These are phyloP conservation scores for Thera obeliscata DNA, from an alignment of 2,888 invertebrate species.

Conservation along the genomic window DNA sequence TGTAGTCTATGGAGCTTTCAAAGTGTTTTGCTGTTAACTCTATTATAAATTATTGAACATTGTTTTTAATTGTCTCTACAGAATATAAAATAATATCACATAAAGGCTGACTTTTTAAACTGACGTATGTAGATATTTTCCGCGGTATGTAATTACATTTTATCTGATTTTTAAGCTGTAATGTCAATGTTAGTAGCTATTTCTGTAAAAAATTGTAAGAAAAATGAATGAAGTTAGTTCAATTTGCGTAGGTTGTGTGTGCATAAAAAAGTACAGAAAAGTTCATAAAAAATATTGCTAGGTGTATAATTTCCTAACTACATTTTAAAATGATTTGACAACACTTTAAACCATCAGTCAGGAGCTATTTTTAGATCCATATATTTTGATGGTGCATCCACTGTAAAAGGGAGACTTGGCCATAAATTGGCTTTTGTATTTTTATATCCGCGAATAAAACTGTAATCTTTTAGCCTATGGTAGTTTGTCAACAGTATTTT, in stretches of 20 bases:
- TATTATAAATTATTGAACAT: constrained; percentile 8
- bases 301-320: constrained; percentile 1
- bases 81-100: constrained; percentile 24
- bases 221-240: neutral
- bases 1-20: constrained; percentile 23
- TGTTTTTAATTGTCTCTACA: constrained; percentile 9
- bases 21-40: constrained; percentile 16
- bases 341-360: neutral
- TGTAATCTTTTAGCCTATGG: constrained; percentile 57
- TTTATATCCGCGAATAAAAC: constrained; percentile 75
- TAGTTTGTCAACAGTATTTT: constrained; percentile 72
- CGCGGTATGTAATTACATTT: neutral
- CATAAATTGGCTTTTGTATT: constrained; percentile 78
- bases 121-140: constrained; percentile 4
- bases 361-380: constrained; percentile 71
- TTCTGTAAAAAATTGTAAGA: constrained; percentile 1
- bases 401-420: constrained; percentile 58
- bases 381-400: constrained; percentile 68
- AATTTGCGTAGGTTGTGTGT: constrained; percentile 12
- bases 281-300: constrained; percentile 5
- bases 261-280: constrained; percentile 10
- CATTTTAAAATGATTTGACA: neutral
- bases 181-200: neutral
- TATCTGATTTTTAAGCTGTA: neutral
- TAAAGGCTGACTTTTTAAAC: constrained; percentile 24